These are phyloP conservation scores for Gallinago nigripennis DNA, from an alignment of 2,797 vertebrate genomes.

Conservation along the genomic window DNA sequence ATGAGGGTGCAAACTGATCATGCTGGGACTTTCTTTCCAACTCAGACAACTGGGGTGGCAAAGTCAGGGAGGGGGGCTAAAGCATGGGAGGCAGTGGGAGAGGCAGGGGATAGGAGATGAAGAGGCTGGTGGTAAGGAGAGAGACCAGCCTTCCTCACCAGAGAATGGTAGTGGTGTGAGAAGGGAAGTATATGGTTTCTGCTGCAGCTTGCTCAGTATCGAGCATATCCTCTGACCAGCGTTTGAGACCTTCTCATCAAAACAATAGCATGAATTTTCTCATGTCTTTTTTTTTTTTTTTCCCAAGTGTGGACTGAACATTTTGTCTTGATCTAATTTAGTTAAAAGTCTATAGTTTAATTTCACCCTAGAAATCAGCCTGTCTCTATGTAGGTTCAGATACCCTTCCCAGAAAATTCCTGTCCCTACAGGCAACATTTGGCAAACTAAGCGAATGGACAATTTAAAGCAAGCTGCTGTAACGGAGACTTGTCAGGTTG, in stretches of 20 bases:
- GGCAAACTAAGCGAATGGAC: neutral
- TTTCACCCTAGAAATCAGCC: neutral
- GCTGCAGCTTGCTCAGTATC: neutral
- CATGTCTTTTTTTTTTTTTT: neutral
- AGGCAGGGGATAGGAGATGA: neutral
- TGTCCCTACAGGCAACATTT: neutral
- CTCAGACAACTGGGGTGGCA: neutral
- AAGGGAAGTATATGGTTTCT: neutral
- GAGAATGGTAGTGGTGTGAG: neutral
- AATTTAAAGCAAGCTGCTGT: neutral
- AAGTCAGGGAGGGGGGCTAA: neutral
- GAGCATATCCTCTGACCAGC: neutral
- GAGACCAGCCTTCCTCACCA: neutral
- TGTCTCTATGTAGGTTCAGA: neutral
- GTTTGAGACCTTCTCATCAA: neutral
- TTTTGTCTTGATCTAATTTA: neutral
- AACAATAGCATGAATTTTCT: neutral
- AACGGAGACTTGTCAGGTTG: neutral
- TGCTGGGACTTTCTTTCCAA: neutral
- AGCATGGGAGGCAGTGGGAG: neutral
- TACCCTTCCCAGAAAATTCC: neutral
- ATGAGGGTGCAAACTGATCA: neutral
- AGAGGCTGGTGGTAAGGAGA: neutral
- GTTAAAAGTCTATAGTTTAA: neutral
- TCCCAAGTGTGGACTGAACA: neutral